Evolutionary conservation across 2,797 vertebrate genomes (phyloP), one percentile per base, ranked within the genome.

Genomic region (Ibycter americanus): DNA sequence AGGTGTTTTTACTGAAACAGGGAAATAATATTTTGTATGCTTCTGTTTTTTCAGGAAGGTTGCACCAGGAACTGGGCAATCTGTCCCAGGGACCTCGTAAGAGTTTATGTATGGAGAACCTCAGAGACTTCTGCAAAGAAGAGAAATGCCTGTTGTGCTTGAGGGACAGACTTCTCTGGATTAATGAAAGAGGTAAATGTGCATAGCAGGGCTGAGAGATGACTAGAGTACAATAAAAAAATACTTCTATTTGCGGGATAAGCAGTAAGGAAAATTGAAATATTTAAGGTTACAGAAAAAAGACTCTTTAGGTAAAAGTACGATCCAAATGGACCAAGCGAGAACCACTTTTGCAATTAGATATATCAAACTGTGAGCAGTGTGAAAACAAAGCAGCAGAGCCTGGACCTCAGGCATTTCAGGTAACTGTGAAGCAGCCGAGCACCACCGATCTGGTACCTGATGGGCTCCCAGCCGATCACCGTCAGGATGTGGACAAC

Each of bases 151-250:
- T 68, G 31, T 59, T 91, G 40, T 79, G 63, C 71, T 87, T 36
- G 74, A 93, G 65, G 63, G 81, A 83, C 55, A 63, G 62, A 78
- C 40, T 63, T 55, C 87, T 88, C 67, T 72, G 73, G 54, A 70
- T 83, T 90, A 85, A 74, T 77, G 88, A 51, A 62, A 78, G 87
- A 87, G 77, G 58, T 54, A 84, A 93, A 92, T 58, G 78, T n/a
- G 65, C 1, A 0, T 21, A 87, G 47, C 0, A 0, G 27, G 83
- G 66, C 46, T 68, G 21, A 89, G 78, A 83, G n/a, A 56, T 58
- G 42, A 32, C 72, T 68, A 11, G 46, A 68, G 56, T 27, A 36
- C 70, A 76, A 76, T 68, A 72, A 92, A 88, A 92, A 71, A 22
- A 68, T 91, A 51, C 31, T 89, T 89, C 62, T 85, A 17, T 81